phyloP scores from a whole-genome alignment of 2,797 vertebrate species.

The Bucorvus abyssinicus region DNA sequence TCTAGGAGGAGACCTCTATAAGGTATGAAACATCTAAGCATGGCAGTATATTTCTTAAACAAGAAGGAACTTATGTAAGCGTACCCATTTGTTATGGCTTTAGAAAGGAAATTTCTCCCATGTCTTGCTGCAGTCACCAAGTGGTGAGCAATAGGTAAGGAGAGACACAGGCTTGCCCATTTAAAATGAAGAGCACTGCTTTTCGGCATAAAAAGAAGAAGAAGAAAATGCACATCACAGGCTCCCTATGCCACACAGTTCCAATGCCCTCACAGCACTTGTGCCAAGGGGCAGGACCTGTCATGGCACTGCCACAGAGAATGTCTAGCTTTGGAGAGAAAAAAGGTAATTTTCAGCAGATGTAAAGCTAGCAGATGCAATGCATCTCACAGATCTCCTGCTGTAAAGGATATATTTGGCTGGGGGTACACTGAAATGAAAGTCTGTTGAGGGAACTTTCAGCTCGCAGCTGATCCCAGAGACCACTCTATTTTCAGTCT shows the following conservation, averaged over 20 bases:
- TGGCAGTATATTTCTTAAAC: background rate
- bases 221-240: background rate
- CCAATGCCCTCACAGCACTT: background rate
- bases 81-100: fast-evolving
- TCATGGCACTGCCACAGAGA: fast-evolving
- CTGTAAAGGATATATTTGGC: background rate
- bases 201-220: background rate
- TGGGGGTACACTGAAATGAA: background rate
- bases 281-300: background rate
- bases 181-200: background rate
- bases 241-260: background rate
- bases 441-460: background rate
- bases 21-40: background rate
- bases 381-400: background rate
- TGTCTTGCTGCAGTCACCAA: background rate
- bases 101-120: background rate
- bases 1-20: background rate
- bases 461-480: background rate
- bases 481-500: background rate
- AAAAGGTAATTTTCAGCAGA: background rate
- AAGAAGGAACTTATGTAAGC: background rate
- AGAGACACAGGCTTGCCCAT: background rate
- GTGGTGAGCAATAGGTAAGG: background rate
- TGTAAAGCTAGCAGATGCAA: background rate
- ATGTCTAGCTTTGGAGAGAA: background rate